Base-by-base conservation (phyloP, 2,888 invertebrate species). In the Sarcophaga rosellei region DNA sequence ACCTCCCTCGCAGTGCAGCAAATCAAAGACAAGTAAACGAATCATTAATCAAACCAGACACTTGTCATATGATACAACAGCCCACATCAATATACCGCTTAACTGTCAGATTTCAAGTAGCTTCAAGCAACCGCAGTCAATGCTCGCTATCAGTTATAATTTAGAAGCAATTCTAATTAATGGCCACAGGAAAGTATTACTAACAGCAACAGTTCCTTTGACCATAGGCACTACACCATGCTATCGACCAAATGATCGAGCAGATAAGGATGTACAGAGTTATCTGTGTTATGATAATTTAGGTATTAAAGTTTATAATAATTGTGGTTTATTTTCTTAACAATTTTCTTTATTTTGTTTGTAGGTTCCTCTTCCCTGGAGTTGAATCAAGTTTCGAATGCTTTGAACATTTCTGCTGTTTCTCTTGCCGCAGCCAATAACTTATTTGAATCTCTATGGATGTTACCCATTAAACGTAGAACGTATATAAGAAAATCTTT, bases 201-300 rank as follows among this genome's bases (percentile, higher is more conserved):
- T 84, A 12, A 20, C 10, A n/a, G 69, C 25, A 4, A 1, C 73
- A 0, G 21, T 86, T 47, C 84, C 86, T 3, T n/a, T 86, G 6
- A 81, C 70, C 6, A 81, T 86, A n/a, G 86, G 86, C 8, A 74
- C 84, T 4, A 81, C 70, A 2, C 86, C 86, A 1, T 86, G 86
- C 17, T 78, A 21, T 4, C 70, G 17, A 8, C 63, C 53, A 25
- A 15, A 17, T 1, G 69, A 53, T 2, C 11, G 5, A 1, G 74
- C 74, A 17, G 45, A 17, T 35, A 35, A 35, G 1, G 77, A 12
- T 15, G n/a, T 59, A 8, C 12, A 73, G 10, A 73, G 25, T 15
- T 73, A 57, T 21, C 47, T 81, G 73, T 86, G 86, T 57, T 86
- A 25, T 62, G 84, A 78, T 59, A 86, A 86, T 77, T 78, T 69